Percentiles rank a stretch among this genome's conserved stretches.
Conservation (phyloP, 53 echinoderm and acorn worm species). For the Crossaster papposus region DNA sequence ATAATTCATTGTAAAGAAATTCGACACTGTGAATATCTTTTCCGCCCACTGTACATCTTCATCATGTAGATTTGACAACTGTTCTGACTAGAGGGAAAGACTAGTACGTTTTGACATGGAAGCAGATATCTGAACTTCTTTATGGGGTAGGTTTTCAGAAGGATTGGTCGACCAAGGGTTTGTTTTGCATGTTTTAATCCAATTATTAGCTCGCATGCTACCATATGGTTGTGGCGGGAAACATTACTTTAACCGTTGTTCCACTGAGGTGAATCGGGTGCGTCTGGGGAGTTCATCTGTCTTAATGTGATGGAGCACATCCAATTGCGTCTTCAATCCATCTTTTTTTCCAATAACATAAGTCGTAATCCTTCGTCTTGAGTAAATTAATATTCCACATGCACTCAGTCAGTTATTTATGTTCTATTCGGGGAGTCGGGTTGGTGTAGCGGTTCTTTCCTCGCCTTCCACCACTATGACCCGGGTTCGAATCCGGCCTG, state of each 20-base stretch:
- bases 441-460: too few species aligned
- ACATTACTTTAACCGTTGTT: neutral
- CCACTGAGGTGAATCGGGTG: neutral
- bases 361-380: neutral
- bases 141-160: too few species aligned
- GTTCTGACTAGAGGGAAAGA: conserved; percentile 8
- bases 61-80: conserved; percentile 7
- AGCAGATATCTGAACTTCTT: conserved; percentile 1
- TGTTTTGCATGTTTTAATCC: neutral
- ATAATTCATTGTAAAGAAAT: too few species aligned
- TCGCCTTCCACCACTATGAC: too few species aligned
- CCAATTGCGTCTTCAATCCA: neutral
- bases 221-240: too few species aligned
- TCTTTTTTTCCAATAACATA: neutral
- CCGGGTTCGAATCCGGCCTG: too few species aligned
- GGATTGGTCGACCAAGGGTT: too few species aligned
- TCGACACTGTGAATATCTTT: too few species aligned
- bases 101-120: neutral
- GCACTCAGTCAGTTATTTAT: neutral
- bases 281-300: neutral
- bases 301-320: neutral
- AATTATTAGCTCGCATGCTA: too few species aligned
- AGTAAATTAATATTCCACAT: neutral
- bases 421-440: too few species aligned
- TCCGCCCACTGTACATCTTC: too few species aligned